Evolutionary conservation across 2,888 invertebrate genomes (phyloP).

Genomic region (Agrochola lychnidis): DNA sequence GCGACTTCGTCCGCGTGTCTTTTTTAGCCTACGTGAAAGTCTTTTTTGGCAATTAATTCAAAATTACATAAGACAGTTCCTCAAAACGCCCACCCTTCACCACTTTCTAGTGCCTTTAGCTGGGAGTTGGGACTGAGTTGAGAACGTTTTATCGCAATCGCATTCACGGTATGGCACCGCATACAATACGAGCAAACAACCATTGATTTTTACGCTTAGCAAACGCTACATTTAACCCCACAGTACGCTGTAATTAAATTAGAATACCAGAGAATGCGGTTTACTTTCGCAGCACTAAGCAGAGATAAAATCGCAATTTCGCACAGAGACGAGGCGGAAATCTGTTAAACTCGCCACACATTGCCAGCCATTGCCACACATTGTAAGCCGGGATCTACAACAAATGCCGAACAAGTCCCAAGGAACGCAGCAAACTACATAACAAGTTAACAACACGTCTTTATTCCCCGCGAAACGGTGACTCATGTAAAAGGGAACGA

Average conservation of each 20-base stretch:
- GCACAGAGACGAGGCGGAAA: neutral
- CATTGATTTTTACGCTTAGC: too few species aligned
- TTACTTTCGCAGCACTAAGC: neutral
- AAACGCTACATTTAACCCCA: neutral
- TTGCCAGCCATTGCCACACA: too few species aligned
- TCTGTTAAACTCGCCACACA: neutral
- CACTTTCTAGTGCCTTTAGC: too few species aligned
- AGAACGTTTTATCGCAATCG: too few species aligned
- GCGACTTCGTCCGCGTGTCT: too few species aligned
- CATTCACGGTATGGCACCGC: too few species aligned
- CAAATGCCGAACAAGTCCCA: slow-evolving; percentile 15
- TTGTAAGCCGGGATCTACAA: slow-evolving; percentile 18
- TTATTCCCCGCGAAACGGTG: neutral
- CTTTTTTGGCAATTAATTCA: too few species aligned
- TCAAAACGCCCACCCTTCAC: too few species aligned
- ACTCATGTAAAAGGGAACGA: neutral
- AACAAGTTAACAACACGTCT: neutral
- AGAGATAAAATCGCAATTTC: neutral
- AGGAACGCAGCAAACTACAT: slow-evolving; percentile 1
- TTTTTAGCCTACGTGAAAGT: too few species aligned
- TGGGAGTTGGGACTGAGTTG: too few species aligned
- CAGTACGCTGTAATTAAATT: neutral
- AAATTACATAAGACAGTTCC: too few species aligned
- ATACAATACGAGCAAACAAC: too few species aligned
- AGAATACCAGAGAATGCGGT: neutral